A percentile compares a stretch with the other conserved stretches of the same genome.
Evolutionary conservation across 2,797 vertebrate genomes (phyloP).

Genomic region (Paramormyrops hopkinsi): DNA sequence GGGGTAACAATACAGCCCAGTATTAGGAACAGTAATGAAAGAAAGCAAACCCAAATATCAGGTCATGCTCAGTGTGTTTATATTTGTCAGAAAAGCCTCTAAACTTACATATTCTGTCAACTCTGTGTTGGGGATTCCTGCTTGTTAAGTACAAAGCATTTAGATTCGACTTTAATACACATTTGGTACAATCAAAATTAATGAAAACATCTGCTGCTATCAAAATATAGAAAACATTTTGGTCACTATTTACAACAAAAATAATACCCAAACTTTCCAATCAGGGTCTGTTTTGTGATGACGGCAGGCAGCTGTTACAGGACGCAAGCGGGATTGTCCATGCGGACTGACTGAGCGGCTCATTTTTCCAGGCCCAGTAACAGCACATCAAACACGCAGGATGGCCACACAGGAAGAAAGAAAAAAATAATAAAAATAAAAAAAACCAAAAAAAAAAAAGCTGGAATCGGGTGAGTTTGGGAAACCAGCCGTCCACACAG

Average conservation of each 20-base stretch:
- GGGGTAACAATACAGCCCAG: slow-evolving; percentile 7
- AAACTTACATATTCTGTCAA: slow-evolving; percentile 45
- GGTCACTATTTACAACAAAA: slow-evolving; percentile 91
- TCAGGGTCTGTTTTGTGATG: neutral
- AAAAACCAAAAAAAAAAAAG: neutral
- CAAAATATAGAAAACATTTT: slow-evolving; percentile 77
- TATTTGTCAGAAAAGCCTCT: slow-evolving; percentile 37
- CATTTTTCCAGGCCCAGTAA: neutral
- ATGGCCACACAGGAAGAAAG: neutral
- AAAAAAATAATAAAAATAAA: neutral
- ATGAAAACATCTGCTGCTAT: slow-evolving; percentile 76
- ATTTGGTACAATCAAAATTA: slow-evolving; percentile 41
- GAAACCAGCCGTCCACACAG: neutral
- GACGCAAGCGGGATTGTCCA: neutral
- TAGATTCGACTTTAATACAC: neutral
- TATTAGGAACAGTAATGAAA: slow-evolving; percentile 55
- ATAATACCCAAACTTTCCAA: slow-evolving; percentile 67
- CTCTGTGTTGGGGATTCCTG: slow-evolving; percentile 37
- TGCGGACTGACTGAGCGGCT: neutral
- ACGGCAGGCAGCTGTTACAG: neutral
- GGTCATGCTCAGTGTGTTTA: slow-evolving; percentile 46
- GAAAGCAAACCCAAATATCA: slow-evolving; percentile 62
- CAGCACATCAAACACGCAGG: neutral
- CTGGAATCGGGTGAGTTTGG: neutral
- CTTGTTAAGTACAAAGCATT: neutral